These are phyloP conservation scores for Caenorhabditis drosophilae DNA, from an alignment of 2,888 invertebrate species.

Conservation along the genomic window DNA sequence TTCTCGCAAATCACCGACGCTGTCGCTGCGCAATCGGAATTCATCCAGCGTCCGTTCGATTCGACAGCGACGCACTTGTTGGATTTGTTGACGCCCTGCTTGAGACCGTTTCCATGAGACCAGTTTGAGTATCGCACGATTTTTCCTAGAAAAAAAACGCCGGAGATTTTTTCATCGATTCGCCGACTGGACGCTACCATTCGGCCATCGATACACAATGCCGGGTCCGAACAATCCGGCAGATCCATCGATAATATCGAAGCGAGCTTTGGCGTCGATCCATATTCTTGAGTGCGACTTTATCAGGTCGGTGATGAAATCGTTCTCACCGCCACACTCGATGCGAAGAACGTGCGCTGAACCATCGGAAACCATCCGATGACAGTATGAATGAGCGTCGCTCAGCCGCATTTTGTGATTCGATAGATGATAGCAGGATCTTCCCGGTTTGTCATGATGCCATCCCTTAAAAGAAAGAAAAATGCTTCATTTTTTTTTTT, in stretches of 20 bases:
- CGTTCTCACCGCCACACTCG: conserved; percentile 52
- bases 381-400: conserved; percentile 50
- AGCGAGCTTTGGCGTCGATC: conserved; percentile 55
- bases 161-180: too few species aligned
- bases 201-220: conserved; percentile 57
- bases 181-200: conserved; percentile 12
- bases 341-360: conserved; percentile 48
- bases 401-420: conserved; percentile 42
- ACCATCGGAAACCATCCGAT: conserved; percentile 19
- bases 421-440: conserved; percentile 49
- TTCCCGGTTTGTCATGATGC: conserved; percentile 39
- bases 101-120: conserved; percentile 41
- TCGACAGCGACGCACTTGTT: conserved; percentile 48
- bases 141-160: conserved; percentile 23
- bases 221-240: conserved; percentile 58
- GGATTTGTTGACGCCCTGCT: conserved; percentile 18
- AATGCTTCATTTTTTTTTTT: too few species aligned
- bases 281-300: conserved; percentile 27
- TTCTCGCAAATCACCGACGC: conserved; percentile 53
- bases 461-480: conserved; percentile 28
- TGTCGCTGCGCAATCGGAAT: conserved; percentile 38
- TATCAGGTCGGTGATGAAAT: conserved; percentile 38
- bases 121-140: conserved; percentile 53
- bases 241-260: conserved; percentile 55
- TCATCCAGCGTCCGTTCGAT: conserved; percentile 47